phyloP scores from a whole-genome alignment of 1,140 invertebrate genomes.

The Drosophila nannoptera region DNA sequence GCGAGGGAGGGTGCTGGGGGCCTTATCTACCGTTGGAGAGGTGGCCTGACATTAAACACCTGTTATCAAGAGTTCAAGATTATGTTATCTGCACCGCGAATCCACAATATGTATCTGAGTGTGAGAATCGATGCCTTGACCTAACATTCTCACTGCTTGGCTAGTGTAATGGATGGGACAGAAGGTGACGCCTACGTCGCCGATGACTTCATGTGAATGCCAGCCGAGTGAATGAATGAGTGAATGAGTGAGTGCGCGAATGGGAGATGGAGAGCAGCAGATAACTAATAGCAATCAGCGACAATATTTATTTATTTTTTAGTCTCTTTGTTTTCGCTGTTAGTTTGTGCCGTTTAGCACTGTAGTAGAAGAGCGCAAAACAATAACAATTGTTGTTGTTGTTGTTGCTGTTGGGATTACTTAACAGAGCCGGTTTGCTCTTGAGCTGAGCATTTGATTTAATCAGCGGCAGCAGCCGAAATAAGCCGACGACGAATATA shows the following conservation, averaged over 20 bases:
- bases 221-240: conserved; percentile 17
- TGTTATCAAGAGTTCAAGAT: no score
- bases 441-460: conserved; percentile 58
- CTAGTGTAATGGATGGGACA: conserved; percentile 2
- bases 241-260: not conserved
- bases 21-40: no score
- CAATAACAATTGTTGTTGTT: conserved; percentile 23
- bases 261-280: conserved; percentile 3
- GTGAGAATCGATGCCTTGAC: no score
- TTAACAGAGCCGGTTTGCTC: conserved; percentile 69
- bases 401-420: conserved; percentile 52
- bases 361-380: conserved; percentile 25
- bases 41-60: no score
- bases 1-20: not conserved
- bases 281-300: conserved; percentile 44
- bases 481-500: no score
- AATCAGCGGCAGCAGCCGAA: conserved; percentile 43
- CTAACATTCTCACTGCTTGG: no score
- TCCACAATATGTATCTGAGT: no score
- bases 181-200: conserved; percentile 15
- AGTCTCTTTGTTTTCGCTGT: conserved; percentile 19
- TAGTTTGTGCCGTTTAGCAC: conserved; percentile 27
- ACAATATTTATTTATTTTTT: conserved; percentile 33
- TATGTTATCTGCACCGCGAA: no score
- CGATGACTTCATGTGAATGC: conserved; percentile 52